Base-by-base conservation (phyloP, 2,113 vertebrate genomes). In the Ceyx margarethae region DNA sequence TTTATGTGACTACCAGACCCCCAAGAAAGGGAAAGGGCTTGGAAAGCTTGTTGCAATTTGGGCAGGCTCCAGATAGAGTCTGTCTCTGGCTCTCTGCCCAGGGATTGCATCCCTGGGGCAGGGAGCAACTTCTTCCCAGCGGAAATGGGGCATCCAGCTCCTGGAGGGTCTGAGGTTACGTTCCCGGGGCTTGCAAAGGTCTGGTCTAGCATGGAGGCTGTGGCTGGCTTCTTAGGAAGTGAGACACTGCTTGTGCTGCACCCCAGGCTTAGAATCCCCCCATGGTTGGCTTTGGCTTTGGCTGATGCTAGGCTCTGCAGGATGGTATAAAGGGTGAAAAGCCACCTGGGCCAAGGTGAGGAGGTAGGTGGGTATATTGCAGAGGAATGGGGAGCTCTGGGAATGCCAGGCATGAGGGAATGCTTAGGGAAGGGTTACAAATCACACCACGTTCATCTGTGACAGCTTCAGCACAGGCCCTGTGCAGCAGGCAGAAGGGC, bases 1-100 rank as follows among this genome's bases (percentile, higher is more conserved):
- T 97, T 96, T 97, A 95, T 96, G 93, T 80, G 79, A 96, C 90
- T 91, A 79, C 20, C 81, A 93, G 94, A 94, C 95, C 94, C 95
- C 92, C 90, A 65, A 86, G 90, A 88, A 92, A 95, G 93, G 42
- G 61, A 74, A 88, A 86, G 81, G 72, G 29, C 65, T 92, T 94
- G 89, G 92, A 96, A 92, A 80, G 90, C 90, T 87, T 50, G 5
- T 31, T 83, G 54, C 31, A 78, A 78, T 61, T 94, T 67, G 92
- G 65, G 77, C 31, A 0, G 68, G 65, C 68, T 89, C 95, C 91
- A 94, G 95, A 65, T 21, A 56, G 43, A 0, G 1, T 71, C 84
- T 83, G 78, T 43, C 73, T 92, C 68, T 1, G 18, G 69, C 74
- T 91, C 53, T 57, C 10, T 31, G 68, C 43, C n/a, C 5, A 2